Evolutionary conservation across 2,797 vertebrate genomes (phyloP).

Genomic region (Aphelocoma californica): DNA sequence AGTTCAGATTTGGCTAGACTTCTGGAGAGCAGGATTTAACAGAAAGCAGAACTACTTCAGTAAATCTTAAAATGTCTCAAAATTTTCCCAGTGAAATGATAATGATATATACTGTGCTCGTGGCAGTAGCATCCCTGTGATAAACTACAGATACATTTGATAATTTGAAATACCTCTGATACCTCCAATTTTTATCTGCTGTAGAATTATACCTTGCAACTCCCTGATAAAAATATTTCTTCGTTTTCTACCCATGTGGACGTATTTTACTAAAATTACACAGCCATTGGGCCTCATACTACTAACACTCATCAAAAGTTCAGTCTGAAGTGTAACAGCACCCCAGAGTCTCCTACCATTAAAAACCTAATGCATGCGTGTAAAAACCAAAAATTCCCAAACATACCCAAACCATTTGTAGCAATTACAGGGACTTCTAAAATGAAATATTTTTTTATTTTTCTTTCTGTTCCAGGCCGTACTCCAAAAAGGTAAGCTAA

Average conservation of each 20-base stretch:
- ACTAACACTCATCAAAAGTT: background rate
- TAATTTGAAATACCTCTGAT: background rate
- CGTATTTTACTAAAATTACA: background rate
- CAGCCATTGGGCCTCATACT: background rate
- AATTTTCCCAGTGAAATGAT: background rate
- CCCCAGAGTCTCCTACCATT: background rate
- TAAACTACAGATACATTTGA: background rate
- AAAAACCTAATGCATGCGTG: background rate
- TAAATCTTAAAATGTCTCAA: background rate
- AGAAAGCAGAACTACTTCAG: background rate
- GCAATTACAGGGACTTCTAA: background rate
- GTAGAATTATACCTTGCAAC: background rate
- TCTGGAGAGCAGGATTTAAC: background rate
- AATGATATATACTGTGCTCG: background rate
- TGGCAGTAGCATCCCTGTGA: background rate
- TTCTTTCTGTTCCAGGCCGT: background rate
- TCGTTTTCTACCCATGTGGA: background rate
- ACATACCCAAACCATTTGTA: background rate
- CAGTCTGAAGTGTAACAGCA: background rate
- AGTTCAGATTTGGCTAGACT: background rate
- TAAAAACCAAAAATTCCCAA: background rate
- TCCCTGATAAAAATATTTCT: background rate
- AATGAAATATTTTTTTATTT: background rate
- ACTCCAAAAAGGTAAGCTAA: background rate
- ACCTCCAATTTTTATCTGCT: background rate